Evolutionary conservation across 2,888 invertebrate species (phyloP), one percentile per base, ranked within the genome.

Genomic region (Zeuzera pyrina): DNA sequence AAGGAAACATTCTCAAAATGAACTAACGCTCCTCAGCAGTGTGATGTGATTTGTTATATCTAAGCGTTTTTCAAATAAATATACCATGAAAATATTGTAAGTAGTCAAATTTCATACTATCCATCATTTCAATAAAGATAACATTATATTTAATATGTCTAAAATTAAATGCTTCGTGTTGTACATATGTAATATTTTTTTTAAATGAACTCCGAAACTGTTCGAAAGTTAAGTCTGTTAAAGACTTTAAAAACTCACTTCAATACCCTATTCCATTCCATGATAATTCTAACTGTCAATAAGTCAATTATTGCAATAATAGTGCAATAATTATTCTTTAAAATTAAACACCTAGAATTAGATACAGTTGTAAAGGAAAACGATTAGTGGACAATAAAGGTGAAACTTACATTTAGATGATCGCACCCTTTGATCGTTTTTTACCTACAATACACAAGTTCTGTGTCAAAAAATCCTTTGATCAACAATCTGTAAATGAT

Each of bases 91-190:
- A 65, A 61, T 59, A 64, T 53, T 39, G 52, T 49, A 8, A 19
- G 5, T 19, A 39, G 43, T 48, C 43, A 39, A 57, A 53, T 56
- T 58, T 56, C 59, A 62, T 62, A 65, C 56, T 57, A 64, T 61
- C 59, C 55, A 55, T 54, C 49, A 45, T 53, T 66, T 65, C 45
- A 59, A 69, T 73, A 65, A 68, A 67, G 69, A 72, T 76, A 72
- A 72, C 66, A 69, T 74, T 74, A 77, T 66, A 71, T 72, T 74
- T 68, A 62, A 74, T 77, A 78, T 71, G 67, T 73, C 78, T 83
- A 81, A 78, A 79, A 78, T 79, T 83, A 83, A 83, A 83, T 83
- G 83, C 83, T 77, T 79, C 62, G 55, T 74, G 71, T 83, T 83
- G 83, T 81, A 81, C 81, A 83, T 76, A 67, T 55, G 52, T 59